phyloP scores from a whole-genome alignment of 2,888 invertebrate species.

The Drosophila melanosoma region DNA sequence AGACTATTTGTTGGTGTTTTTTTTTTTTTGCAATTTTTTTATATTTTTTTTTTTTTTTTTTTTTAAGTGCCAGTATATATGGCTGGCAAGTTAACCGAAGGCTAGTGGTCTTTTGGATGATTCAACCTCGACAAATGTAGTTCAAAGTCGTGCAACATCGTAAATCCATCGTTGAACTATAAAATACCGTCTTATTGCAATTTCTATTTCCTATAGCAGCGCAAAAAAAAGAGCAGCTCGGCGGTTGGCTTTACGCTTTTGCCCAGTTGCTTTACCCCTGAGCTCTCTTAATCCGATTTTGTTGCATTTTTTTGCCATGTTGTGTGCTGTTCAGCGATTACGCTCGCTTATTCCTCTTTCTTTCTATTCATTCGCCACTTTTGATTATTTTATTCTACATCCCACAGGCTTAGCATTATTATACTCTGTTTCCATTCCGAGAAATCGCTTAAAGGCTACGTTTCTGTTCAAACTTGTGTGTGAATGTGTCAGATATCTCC shows the following conservation, averaged over 20 bases:
- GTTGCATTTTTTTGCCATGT: constrained; percentile 68
- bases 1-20: constrained; percentile 15
- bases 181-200: constrained; percentile 79
- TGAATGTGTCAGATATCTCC: too few species aligned
- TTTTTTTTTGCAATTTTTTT: constrained; percentile 4
- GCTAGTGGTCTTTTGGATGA: constrained; percentile 31
- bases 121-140: constrained; percentile 70
- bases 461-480: not conserved
- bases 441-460: not conserved
- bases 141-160: constrained; percentile 75
- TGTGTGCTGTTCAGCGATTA: constrained; percentile 67
- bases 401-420: constrained; percentile 60
- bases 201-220: constrained; percentile 70
- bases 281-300: constrained; percentile 79
- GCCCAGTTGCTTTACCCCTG: constrained; percentile 67
- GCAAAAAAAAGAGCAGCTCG: constrained; percentile 50
- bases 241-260: constrained; percentile 66
- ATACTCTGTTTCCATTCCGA: constrained; percentile 5
- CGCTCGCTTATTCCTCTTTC: constrained; percentile 49
- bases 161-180: constrained; percentile 81
- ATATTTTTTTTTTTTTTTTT: not conserved
- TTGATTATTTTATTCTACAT: constrained; percentile 67
- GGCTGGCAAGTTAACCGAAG: constrained; percentile 40
- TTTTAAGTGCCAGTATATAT: constrained; percentile 28
- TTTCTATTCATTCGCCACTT: constrained; percentile 35